These are phyloP conservation scores for Elegia similella DNA, from an alignment of 2,888 invertebrate genomes.

Conservation along the genomic window DNA sequence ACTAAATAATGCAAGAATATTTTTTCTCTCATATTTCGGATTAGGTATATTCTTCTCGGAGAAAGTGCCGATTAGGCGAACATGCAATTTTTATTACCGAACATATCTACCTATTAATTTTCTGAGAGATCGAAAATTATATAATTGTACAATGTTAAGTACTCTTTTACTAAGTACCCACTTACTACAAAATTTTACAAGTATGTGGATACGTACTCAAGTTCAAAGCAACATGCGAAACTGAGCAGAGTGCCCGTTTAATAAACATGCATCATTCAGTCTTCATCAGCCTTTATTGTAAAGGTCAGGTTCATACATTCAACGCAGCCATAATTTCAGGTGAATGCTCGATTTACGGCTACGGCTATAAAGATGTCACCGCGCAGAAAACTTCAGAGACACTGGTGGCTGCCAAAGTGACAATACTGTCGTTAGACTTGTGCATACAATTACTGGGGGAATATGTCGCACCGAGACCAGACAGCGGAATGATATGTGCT, in stretches of 20 bases:
- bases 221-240: not conserved
- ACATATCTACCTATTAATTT: too few relatives aligned
- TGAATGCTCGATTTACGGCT: conserved; percentile 64
- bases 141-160: too few relatives aligned
- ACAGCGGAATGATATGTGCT: conserved; percentile 70
- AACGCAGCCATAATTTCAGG: conserved; percentile 45
- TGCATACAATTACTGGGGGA: conserved; percentile 53
- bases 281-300: not conserved
- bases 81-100: too few relatives aligned
- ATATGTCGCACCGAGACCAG: conserved; percentile 51
- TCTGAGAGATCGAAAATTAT: too few relatives aligned
- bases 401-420: conserved; percentile 49
- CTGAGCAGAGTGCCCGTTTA: not conserved
- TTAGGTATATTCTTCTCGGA: too few relatives aligned
- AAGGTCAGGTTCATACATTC: conserved; percentile 25
- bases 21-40: too few relatives aligned
- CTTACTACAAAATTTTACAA: not conserved
- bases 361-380: conserved; percentile 48
- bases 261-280: not conserved
- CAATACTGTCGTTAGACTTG: conserved; percentile 60
- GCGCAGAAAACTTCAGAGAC: conserved; percentile 42
- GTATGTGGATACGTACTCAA: not conserved
- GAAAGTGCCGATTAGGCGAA: too few relatives aligned
- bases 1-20: too few relatives aligned
- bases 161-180: too few relatives aligned